Evolutionary conservation across 2,888 invertebrate genomes (phyloP).

Genomic region (Ceraclea dissimilis): DNA sequence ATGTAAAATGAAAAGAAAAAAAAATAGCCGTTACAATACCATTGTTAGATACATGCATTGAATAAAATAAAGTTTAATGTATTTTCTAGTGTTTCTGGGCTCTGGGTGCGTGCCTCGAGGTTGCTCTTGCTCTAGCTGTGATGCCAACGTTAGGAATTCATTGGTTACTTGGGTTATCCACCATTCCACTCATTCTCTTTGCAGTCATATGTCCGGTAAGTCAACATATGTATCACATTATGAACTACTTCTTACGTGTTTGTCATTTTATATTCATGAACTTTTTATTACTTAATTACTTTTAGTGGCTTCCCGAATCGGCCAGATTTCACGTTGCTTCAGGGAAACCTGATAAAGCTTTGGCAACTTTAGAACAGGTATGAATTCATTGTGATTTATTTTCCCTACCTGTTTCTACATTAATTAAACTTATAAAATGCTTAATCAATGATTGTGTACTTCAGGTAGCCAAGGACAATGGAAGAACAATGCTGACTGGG

Average conservation of each 20-base stretch:
- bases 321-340: constrained; percentile 81
- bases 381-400: neutral
- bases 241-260: neutral
- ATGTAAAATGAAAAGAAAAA: too few species aligned
- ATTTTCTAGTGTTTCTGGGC: constrained; percentile 93
- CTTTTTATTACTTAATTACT: constrained; percentile 23
- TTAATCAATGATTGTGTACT: constrained; percentile 19
- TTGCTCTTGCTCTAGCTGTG: constrained; percentile 78
- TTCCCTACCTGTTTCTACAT: neutral
- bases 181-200: constrained; percentile 79
- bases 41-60: too few species aligned
- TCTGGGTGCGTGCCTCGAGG: constrained; percentile 89
- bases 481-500: constrained; percentile 80
- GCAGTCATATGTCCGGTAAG: constrained; percentile 71
- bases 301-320: constrained; percentile 91
- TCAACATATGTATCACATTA: constrained; percentile 27
- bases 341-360: constrained; percentile 79
- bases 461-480: constrained; percentile 78
- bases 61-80: too few species aligned
- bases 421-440: neutral
- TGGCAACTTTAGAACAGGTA: constrained; percentile 73
- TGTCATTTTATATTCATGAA: neutral
- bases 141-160: constrained; percentile 91
- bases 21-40: too few species aligned
- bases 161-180: constrained; percentile 86